These are phyloP conservation scores for Cyanoliseus patagonus DNA, from an alignment of 2,113 vertebrate species.

Conservation along the genomic window DNA sequence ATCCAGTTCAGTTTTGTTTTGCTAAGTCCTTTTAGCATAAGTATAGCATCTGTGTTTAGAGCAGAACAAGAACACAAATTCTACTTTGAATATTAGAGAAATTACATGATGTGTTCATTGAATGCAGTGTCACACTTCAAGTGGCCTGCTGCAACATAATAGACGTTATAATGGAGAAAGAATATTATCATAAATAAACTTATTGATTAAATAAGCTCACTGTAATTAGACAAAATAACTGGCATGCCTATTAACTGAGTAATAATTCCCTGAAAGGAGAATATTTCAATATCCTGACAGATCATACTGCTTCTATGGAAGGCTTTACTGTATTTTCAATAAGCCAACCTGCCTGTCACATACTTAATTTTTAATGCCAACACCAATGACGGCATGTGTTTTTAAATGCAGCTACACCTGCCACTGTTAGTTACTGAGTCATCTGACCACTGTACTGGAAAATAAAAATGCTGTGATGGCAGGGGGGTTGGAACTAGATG, in stretches of 20 bases:
- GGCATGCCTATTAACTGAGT: neutral
- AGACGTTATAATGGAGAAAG: neutral
- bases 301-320: neutral
- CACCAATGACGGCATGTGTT: neutral
- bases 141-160: neutral
- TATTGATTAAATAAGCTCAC: neutral
- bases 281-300: constrained; percentile 11
- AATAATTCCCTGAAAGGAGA: neutral
- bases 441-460: constrained; percentile 2
- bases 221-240: neutral
- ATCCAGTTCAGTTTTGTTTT: neutral
- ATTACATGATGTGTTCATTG: accelerated
- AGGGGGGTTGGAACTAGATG: too few species aligned
- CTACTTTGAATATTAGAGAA: neutral
- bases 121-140: neutral
- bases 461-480: neutral
- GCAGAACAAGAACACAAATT: neutral
- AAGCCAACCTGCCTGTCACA: constrained; percentile 17
- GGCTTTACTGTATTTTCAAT: constrained; percentile 19
- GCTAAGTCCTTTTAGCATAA: neutral
- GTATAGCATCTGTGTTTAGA: neutral
- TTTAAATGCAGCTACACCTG: constrained; percentile 55
- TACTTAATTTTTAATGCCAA: constrained; percentile 43
- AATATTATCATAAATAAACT: neutral
- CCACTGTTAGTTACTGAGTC: constrained; percentile 25